Evolutionary conservation across 2,797 vertebrate genomes (phyloP).

Genomic region (Eremophila alpestris): DNA sequence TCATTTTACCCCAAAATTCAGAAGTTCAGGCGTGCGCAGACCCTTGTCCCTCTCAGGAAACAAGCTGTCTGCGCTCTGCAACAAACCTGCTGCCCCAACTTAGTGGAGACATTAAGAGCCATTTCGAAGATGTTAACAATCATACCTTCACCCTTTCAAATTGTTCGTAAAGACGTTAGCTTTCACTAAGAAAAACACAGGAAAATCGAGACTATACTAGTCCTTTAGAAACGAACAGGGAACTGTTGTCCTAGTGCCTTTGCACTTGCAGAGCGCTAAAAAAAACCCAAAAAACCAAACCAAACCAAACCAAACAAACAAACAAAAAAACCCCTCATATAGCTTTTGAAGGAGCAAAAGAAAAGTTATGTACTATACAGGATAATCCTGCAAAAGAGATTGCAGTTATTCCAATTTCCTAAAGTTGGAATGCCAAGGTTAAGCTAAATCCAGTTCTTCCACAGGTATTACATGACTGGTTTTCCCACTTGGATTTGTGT

Average conservation of each 20-base stretch:
- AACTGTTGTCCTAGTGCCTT: background rate
- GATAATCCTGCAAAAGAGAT: conserved; percentile 19
- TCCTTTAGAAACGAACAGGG: accelerated
- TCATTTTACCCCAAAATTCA: background rate
- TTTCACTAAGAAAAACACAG: background rate
- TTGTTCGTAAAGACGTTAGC: background rate
- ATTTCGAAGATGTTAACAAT: background rate
- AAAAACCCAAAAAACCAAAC: too few species aligned
- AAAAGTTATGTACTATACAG: background rate
- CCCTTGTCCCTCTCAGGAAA: background rate
- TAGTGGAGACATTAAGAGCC: background rate
- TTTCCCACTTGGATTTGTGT: background rate
- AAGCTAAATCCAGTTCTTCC: background rate
- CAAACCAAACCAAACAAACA: too few species aligned
- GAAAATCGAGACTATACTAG: accelerated
- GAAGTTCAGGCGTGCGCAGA: background rate
- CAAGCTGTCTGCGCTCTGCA: too few species aligned
- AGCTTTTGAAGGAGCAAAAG: background rate
- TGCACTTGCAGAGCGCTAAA: background rate
- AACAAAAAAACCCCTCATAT: too few species aligned
- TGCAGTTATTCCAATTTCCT: background rate
- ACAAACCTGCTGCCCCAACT: background rate
- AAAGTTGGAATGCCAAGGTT: background rate
- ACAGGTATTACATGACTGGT: accelerated
- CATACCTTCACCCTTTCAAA: background rate